These are phyloP conservation scores for Choloepus hoffmanni DNA, from an alignment of 2,113 vertebrate genomes.

Conservation along the genomic window DNA sequence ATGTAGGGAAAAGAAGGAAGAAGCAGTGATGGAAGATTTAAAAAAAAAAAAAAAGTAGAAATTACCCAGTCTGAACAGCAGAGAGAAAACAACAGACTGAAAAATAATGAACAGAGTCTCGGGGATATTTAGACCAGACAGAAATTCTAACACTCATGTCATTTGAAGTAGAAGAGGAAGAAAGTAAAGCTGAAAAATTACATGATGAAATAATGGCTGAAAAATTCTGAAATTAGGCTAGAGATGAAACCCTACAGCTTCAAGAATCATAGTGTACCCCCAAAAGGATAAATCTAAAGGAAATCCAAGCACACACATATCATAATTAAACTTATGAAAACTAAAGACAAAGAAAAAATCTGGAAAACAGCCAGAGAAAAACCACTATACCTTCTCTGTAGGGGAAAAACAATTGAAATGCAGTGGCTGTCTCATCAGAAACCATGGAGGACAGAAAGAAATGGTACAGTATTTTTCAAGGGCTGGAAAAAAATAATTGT, in stretches of 20 bases:
- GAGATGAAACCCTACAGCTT: background rate
- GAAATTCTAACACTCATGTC: background rate
- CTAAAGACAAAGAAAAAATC: slow-evolving; percentile 27
- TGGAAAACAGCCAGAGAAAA: slow-evolving; percentile 27
- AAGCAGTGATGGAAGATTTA: background rate
- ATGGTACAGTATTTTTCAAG: background rate
- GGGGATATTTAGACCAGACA: background rate
- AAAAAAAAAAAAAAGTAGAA: background rate
- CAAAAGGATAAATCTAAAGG: background rate
- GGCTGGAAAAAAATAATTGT: background rate
- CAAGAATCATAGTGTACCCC: background rate
- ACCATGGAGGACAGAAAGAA: background rate
- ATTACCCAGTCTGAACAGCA: background rate
- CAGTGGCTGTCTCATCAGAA: background rate
- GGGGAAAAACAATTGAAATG: slow-evolving; percentile 13
- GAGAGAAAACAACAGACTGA: background rate
- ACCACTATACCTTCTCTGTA: background rate
- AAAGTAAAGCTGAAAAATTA: background rate
- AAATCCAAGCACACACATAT: background rate
- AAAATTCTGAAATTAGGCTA: background rate
- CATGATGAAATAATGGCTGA: background rate
- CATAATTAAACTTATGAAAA: background rate
- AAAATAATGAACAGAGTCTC: background rate
- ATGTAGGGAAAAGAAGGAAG: background rate
- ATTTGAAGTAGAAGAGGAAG: background rate